These are phyloP conservation scores for Drosophila elegans DNA, from an alignment of 1,140 invertebrate genomes.

Conservation along the genomic window DNA sequence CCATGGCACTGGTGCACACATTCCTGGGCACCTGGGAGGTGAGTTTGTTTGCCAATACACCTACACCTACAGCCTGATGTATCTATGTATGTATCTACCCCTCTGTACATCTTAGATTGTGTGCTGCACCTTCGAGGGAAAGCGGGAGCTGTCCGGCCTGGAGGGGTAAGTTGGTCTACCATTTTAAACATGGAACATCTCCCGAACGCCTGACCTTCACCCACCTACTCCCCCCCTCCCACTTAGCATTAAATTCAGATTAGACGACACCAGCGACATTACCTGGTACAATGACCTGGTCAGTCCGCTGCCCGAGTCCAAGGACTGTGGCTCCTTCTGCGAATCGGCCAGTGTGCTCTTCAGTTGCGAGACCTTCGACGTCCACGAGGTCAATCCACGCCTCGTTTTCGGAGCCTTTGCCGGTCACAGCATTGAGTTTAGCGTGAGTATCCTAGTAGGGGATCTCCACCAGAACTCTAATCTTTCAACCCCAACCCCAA, in stretches of 20 bases:
- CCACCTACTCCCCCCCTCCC: too few relatives aligned
- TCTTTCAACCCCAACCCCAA: not conserved
- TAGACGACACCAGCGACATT: slow-evolving; percentile 89
- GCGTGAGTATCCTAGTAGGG: slow-evolving; percentile 80
- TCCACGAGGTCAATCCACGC: slow-evolving; percentile 84
- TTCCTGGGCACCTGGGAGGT: slow-evolving; percentile 84
- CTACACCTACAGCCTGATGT: not conserved
- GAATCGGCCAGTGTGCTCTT: slow-evolving; percentile 86
- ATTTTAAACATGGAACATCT: not conserved
- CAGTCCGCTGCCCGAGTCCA: slow-evolving; percentile 85
- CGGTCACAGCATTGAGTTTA: slow-evolving; percentile 89
- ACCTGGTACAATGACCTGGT: slow-evolving; percentile 86
- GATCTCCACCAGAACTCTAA: not conserved
- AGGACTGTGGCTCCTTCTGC: slow-evolving; percentile 78
- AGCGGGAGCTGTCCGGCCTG: slow-evolving; percentile 71
- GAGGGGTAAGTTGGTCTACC: slow-evolving; percentile 56
- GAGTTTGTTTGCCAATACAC: not conserved
- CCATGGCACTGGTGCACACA: slow-evolving; percentile 70
- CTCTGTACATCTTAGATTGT: slow-evolving; percentile 53
- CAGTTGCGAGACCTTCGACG: slow-evolving; percentile 89
- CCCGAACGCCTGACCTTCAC: too few relatives aligned
- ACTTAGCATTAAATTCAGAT: slow-evolving; percentile 87
- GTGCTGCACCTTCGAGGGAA: slow-evolving; percentile 76
- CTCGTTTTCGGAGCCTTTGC: slow-evolving; percentile 88
- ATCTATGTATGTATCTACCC: not conserved